These are phyloP conservation scores for Drosophila suzukii DNA, from an alignment of 1,140 invertebrate species.

Conservation along the genomic window DNA sequence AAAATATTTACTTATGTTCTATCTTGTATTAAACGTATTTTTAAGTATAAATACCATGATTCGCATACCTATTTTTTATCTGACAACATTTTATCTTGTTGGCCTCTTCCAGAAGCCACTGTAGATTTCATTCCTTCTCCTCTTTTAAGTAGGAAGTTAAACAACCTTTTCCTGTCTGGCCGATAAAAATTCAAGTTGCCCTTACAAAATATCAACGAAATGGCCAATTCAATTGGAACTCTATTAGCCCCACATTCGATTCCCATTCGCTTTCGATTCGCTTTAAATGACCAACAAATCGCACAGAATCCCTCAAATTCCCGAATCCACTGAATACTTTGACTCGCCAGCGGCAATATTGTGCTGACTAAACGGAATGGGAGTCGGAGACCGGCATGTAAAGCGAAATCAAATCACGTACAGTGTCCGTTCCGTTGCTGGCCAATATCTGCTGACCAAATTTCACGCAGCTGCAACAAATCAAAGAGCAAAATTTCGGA, in stretches of 20 bases:
- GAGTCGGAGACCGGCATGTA: slow-evolving; percentile 26
- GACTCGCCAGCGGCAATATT: slow-evolving; percentile 34
- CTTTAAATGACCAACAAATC: slow-evolving; percentile 30
- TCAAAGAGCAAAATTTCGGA: slow-evolving; percentile 62
- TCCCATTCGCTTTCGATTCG: slow-evolving; percentile 2
- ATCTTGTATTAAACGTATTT: too few relatives aligned
- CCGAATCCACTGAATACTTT: slow-evolving; percentile 34
- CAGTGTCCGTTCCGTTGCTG: slow-evolving; percentile 44
- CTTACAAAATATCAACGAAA: slow-evolving; percentile 38
- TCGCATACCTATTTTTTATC: not conserved
- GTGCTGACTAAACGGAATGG: slow-evolving; percentile 42
- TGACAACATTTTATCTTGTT: slow-evolving; percentile 13
- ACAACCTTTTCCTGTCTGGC: slow-evolving; percentile 20
- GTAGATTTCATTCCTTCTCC: slow-evolving; percentile 22
- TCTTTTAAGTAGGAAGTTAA: not conserved
- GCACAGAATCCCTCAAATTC: slow-evolving; percentile 23
- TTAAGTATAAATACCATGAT: not conserved
- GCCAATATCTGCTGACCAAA: slow-evolving; percentile 75
- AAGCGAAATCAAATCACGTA: slow-evolving; percentile 73
- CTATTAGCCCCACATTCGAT: slow-evolving; percentile 12
- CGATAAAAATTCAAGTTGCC: slow-evolving; percentile 18
- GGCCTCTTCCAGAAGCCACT: slow-evolving; percentile 36
- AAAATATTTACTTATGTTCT: too few relatives aligned
- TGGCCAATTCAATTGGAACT: slow-evolving; percentile 61
- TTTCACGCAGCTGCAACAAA: slow-evolving; percentile 76